Conservation (phyloP, 2,113 vertebrate genomes). For the Carassius auratus region DNA sequence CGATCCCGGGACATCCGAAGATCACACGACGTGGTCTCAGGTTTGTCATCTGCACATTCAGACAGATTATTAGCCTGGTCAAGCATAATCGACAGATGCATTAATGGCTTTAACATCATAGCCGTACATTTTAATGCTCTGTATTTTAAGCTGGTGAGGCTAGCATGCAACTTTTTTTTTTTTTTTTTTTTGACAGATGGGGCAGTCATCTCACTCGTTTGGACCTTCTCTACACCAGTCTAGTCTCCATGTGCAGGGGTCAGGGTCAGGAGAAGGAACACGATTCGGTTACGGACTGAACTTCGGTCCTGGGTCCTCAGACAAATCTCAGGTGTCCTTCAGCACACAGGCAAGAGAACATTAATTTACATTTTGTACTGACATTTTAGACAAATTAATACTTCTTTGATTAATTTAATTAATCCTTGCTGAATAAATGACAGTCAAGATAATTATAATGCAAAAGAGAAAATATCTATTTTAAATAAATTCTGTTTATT, state of each 20-base stretch:
- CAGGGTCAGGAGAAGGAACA: slow-evolving; percentile 33
- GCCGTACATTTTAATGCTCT: background rate
- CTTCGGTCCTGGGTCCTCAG: slow-evolving; percentile 25
- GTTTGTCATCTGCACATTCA: slow-evolving; percentile 40
- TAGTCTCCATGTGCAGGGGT: slow-evolving; percentile 32
- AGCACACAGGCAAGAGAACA: slow-evolving; percentile 48
- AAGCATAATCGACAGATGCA: background rate
- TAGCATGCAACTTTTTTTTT: background rate
- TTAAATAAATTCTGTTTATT: background rate
- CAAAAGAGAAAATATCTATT: background rate
- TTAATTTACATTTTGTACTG: background rate
- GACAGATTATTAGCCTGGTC: background rate
- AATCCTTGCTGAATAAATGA: background rate
- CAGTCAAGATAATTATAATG: background rate
- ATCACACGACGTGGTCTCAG: slow-evolving; percentile 55
- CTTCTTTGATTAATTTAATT: background rate
- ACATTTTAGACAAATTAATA: background rate
- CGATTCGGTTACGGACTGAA: background rate
- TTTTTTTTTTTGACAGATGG: slow-evolving; percentile 37
- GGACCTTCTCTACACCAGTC: slow-evolving; percentile 31
- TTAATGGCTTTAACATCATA: background rate
- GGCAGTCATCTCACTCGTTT: slow-evolving; percentile 39
- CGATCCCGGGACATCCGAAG: slow-evolving; percentile 37
- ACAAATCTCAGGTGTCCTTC: slow-evolving; percentile 4
- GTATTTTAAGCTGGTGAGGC: background rate